phyloP scores from a whole-genome alignment of 2,113 vertebrate species.

The Pardalotus punctatus region DNA sequence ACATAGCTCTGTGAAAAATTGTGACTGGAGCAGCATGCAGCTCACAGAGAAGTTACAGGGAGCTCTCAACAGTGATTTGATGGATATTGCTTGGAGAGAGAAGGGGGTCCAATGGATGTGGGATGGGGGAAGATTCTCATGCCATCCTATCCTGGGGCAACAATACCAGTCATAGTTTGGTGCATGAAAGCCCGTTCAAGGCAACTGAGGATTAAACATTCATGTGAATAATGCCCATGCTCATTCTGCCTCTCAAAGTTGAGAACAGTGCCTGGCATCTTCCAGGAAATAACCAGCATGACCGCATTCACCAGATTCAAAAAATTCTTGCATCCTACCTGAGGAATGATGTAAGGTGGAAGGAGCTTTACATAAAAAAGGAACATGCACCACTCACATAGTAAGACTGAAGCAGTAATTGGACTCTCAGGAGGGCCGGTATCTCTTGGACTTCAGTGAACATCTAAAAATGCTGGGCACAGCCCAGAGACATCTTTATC shows the following conservation, averaged over 20 bases:
- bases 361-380: background rate
- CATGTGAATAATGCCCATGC: background rate
- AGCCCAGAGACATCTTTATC: background rate
- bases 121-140: background rate
- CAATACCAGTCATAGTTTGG: background rate
- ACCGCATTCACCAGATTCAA: background rate
- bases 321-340: background rate
- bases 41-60: background rate
- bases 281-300: background rate
- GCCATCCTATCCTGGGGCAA: background rate
- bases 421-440: background rate
- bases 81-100: background rate
- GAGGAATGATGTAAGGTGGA: background rate
- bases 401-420: background rate
- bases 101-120: rapidly evolving
- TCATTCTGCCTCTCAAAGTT: background rate
- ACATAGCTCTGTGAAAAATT: background rate
- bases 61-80: background rate
- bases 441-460: background rate
- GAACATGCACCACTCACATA: rapidly evolving
- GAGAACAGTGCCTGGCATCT: background rate
- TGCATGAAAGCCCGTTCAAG: background rate
- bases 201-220: background rate
- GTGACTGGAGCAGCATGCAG: background rate
- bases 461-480: background rate